phyloP scores from a whole-genome alignment of 2,797 vertebrate genomes.

The Hemitrygon akajei region DNA sequence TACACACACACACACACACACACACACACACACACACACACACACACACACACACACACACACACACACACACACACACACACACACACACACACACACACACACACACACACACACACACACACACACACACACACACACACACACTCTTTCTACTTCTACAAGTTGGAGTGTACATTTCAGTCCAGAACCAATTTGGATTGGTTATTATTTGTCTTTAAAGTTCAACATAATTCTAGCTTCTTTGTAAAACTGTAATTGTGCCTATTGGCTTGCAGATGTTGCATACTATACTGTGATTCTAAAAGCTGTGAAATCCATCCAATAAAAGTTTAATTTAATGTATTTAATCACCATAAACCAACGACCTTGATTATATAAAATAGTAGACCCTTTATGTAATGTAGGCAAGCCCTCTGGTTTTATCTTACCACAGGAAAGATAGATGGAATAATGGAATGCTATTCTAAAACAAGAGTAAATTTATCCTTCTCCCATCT shows the following conservation, averaged over 20 bases:
- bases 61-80: too few relatives aligned
- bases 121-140: background rate
- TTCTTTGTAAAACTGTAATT: background rate
- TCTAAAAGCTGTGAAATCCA: background rate
- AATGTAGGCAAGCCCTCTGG: background rate
- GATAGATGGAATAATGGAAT: background rate
- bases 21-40: too few relatives aligned
- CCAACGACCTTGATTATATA: background rate
- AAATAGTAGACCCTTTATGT: background rate
- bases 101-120: background rate
- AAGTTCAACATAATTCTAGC: background rate
- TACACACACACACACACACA: background rate
- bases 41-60: background rate
- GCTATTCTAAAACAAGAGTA: background rate
- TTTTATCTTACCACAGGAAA: background rate
- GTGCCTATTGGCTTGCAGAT: background rate
- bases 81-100: background rate
- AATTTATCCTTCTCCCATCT: background rate
- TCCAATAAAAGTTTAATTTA: background rate
- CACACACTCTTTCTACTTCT: too few relatives aligned
- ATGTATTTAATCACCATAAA: background rate
- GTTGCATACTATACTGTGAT: background rate
- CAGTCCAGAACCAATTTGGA: background rate
- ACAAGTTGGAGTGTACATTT: background rate
- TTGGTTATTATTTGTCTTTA: background rate